A percentile compares a stretch with the other conserved stretches of the same genome.
Evolutionary conservation across 2,888 invertebrate species (phyloP).

Genomic region (Cheilosia scutellata): DNA sequence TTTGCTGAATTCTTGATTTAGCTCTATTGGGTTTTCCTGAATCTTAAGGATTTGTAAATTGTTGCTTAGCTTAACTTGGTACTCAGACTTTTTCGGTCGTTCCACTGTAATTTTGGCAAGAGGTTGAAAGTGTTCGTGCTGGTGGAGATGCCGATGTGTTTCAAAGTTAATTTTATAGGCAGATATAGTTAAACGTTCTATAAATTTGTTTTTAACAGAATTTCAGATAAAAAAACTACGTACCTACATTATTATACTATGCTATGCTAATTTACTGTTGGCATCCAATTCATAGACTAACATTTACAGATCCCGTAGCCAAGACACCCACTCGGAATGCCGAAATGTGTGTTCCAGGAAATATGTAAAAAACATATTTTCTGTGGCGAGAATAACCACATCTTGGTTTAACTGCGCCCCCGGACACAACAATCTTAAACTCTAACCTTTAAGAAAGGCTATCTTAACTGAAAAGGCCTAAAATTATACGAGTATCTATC

Average conservation of each 20-base stretch:
- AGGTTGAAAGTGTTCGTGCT: too few species aligned
- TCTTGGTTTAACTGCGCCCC: too few species aligned
- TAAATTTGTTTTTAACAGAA: neutral
- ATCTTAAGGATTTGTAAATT: too few species aligned
- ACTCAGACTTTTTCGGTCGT: too few species aligned
- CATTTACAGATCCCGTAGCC: neutral
- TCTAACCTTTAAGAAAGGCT: constrained; percentile 7
- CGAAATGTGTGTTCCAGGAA: neutral
- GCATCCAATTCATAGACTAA: neutral
- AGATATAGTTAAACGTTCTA: too few species aligned
- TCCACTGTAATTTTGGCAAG: too few species aligned
- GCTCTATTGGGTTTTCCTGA: too few species aligned
- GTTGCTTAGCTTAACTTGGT: too few species aligned
- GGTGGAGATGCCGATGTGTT: too few species aligned
- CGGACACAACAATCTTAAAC: neutral
- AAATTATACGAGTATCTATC: neutral
- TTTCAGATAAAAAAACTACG: too few species aligned
- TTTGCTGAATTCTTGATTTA: too few species aligned
- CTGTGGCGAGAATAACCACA: neutral
- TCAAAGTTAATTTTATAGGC: too few species aligned
- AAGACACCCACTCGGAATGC: neutral
- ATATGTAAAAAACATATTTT: neutral
- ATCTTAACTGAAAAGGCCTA: neutral
- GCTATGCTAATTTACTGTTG: neutral
- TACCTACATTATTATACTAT: neutral